A percentile compares a stretch with the other conserved stretches of the same genome.
Evolutionary conservation across 2,113 vertebrate species (phyloP).

Genomic region (Microcebus ravelobensis): DNA sequence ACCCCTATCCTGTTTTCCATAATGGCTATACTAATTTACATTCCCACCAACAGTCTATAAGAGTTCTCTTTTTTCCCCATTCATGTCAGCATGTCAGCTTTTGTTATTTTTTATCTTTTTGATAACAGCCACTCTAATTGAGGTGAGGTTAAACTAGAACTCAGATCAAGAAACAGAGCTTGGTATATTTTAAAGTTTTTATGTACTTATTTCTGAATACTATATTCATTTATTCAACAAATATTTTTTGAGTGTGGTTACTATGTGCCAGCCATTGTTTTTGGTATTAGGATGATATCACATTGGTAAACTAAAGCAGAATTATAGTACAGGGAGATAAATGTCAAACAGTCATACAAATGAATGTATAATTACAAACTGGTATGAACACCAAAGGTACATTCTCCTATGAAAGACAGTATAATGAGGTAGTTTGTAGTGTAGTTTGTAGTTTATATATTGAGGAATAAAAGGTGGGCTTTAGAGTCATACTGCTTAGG

Average conservation of each 20-base stretch:
- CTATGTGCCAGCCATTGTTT: neutral
- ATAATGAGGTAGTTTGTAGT: neutral
- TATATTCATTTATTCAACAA: neutral
- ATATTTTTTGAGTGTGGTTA: neutral
- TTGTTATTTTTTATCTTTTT: neutral
- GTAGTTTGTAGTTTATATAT: neutral
- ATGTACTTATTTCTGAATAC: neutral
- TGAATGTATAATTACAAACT: constrained; percentile 8
- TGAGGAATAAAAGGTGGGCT: neutral
- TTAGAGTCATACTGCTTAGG: neutral
- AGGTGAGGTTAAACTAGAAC: neutral
- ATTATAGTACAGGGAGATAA: neutral
- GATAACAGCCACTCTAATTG: neutral
- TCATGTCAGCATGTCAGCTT: neutral
- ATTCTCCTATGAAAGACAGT: neutral
- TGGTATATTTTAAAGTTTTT: neutral
- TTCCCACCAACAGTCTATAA: neutral
- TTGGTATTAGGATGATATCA: neutral
- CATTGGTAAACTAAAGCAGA: constrained; percentile 6
- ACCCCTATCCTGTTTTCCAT: neutral
- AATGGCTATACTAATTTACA: neutral
- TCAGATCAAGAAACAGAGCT: neutral
- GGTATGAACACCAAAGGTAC: neutral
- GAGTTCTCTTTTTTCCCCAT: neutral
- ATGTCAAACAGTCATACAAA: neutral